Base-by-base conservation (phyloP, 2,888 invertebrate genomes). In the Drymonia ruficornis region DNA sequence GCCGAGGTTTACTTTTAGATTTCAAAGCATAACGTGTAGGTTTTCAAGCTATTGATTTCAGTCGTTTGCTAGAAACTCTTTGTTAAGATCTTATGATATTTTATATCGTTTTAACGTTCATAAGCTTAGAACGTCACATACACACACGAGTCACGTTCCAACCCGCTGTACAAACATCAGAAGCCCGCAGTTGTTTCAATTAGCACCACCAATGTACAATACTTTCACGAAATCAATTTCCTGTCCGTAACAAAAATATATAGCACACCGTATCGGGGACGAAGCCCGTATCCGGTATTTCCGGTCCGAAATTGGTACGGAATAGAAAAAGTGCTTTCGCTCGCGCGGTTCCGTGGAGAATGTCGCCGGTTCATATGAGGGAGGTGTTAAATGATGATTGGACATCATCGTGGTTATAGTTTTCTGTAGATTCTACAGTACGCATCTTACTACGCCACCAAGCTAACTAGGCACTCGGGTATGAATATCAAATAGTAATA, bases 151-250 rank as follows among this genome's bases (percentile, higher is more conserved):
- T 23, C 6, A 4, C 23, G 23, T 6, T 23, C 23, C 23, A 23
- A 23, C 7, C 23, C 23, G 6, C 23, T 23, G 68, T 72, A 70
- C 65, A 63, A 36, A 57, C 42, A 42, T 19, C 23, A 51, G 52
- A 50, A 31, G 55, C 56, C 7, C 19, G 18, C 18, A 42, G 63
- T 62, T 57, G 59, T 62, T 67, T 64, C 72, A 72, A 76, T 73
- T 73, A 73, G 65, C 56, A 53, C 53, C 46, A 38, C 36, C 51
- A 31, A 47, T 16, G 46, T 13, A 48, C 51, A 13, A 55, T 49
- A 54, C 60, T 72, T 63, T 68, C 60, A 62, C 65, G 61, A 68
- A 74, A 73, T 68, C 73, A 71, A 76, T 76, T 74, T 76, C 76
- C 72, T 69, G 67, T 47, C 49, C 55, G 47, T 19, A 19, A 43